These are phyloP conservation scores for Lepidurus couesii DNA, from an alignment of 1,140 invertebrate genomes.

Conservation along the genomic window DNA sequence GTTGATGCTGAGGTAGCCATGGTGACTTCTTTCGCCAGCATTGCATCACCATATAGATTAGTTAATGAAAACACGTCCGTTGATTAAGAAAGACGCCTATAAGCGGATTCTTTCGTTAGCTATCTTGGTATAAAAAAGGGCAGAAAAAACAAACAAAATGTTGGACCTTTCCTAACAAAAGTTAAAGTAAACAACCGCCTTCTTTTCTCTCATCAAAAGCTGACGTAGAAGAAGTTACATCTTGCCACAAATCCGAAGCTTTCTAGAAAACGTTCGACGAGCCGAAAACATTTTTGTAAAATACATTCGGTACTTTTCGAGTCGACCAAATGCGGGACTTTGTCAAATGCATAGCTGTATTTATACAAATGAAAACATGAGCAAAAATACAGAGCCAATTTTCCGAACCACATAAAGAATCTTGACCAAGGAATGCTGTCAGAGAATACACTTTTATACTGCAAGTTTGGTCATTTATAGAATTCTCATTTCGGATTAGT, in stretches of 20 bases:
- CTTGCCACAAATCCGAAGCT: no score
- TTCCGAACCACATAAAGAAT: not conserved
- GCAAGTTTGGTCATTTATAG: not conserved
- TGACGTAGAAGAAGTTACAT: no score
- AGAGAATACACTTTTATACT: no score
- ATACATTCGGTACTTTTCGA: no score
- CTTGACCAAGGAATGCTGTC: not conserved
- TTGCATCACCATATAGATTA: not conserved
- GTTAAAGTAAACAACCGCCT: not conserved
- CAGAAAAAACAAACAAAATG: not conserved
- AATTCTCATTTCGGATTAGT: not conserved
- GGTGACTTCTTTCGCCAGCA: not conserved
- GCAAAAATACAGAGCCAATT: not conserved
- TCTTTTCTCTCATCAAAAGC: not conserved
- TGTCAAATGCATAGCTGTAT: not conserved
- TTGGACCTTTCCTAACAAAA: not conserved
- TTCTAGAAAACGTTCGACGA: no score
- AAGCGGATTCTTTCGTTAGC: not conserved
- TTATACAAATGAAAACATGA: not conserved
- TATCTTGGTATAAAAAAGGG: not conserved
- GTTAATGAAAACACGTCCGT: constrained; percentile 4
- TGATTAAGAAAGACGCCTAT: constrained; percentile 1
- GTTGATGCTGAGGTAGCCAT: constrained; percentile 7
- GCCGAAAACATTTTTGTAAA: no score
- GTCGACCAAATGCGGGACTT: no score